Evolutionary conservation across 2,888 invertebrate species (phyloP).

Genomic region (Metellina segmentata): DNA sequence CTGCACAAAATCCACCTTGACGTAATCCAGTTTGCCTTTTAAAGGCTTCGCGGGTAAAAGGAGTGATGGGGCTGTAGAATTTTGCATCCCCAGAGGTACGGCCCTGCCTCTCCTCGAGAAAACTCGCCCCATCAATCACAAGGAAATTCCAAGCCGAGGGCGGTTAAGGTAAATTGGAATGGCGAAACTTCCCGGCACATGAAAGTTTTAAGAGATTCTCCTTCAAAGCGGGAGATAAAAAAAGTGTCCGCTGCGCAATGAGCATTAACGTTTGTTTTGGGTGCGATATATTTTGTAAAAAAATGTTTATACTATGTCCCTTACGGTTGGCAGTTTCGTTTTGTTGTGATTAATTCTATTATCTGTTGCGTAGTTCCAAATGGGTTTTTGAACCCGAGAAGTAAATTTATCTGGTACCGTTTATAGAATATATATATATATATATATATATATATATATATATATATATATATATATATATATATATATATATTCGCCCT

Average conservation of each 20-base stretch:
- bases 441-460: too few relatives aligned
- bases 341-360: too few relatives aligned
- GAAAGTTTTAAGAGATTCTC: constrained; percentile 41
- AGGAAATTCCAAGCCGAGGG: constrained; percentile 21
- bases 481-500: too few relatives aligned
- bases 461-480: too few relatives aligned
- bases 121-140: constrained; percentile 51
- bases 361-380: too few relatives aligned
- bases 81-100: constrained; percentile 8
- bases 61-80: constrained; percentile 20
- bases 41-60: background rate
- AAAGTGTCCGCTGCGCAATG: background rate
- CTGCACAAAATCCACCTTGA: background rate
- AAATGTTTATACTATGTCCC: too few relatives aligned
- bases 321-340: too few relatives aligned
- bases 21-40: constrained; percentile 17
- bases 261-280: constrained; percentile 19
- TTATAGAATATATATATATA: too few relatives aligned
- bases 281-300: too few relatives aligned
- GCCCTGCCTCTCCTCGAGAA: constrained; percentile 13
- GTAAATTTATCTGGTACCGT: too few relatives aligned
- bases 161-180: constrained; percentile 49
- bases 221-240: background rate
- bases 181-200: constrained; percentile 39
- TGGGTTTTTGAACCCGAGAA: too few relatives aligned